Evolutionary conservation across 2,113 vertebrate genomes (phyloP).

Genomic region (Mus musculus): DNA sequence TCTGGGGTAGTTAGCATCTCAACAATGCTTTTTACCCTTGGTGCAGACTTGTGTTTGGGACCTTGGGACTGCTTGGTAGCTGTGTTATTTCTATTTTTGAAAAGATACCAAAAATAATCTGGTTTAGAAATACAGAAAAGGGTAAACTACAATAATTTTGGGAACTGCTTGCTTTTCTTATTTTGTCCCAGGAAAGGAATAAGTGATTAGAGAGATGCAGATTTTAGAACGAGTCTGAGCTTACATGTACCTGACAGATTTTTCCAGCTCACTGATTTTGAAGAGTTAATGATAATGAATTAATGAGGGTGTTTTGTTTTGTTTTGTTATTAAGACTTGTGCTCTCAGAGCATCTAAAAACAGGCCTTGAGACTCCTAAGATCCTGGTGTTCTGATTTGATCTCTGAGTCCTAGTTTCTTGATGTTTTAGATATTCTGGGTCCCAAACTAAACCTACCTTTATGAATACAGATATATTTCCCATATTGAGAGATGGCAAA

Average conservation of each 20-base stretch:
- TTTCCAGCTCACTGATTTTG: neutral
- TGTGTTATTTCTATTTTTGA: neutral
- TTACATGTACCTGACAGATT: neutral
- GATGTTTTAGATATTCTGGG: neutral
- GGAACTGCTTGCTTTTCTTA: conserved; percentile 6
- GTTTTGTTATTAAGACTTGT: neutral
- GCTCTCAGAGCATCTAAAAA: neutral
- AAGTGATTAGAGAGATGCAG: neutral
- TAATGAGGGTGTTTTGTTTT: no score
- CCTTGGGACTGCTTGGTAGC: neutral
- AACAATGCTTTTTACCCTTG: neutral
- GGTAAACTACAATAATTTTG: neutral
- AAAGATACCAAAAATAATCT: neutral
- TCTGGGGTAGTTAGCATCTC: neutral
- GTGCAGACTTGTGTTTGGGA: neutral
- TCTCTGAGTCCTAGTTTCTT: conserved; percentile 34
- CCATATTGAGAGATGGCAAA: neutral
- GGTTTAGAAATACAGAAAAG: neutral
- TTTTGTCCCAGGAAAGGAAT: conserved; percentile 5
- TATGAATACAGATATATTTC: neutral
- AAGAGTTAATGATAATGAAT: neutral
- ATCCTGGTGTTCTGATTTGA: neutral
- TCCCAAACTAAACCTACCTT: neutral
- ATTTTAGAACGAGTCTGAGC: conserved; percentile 36
- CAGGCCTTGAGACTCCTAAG: neutral